phyloP scores from a whole-genome alignment of 2,797 vertebrate genomes.

The Argentina silus region DNA sequence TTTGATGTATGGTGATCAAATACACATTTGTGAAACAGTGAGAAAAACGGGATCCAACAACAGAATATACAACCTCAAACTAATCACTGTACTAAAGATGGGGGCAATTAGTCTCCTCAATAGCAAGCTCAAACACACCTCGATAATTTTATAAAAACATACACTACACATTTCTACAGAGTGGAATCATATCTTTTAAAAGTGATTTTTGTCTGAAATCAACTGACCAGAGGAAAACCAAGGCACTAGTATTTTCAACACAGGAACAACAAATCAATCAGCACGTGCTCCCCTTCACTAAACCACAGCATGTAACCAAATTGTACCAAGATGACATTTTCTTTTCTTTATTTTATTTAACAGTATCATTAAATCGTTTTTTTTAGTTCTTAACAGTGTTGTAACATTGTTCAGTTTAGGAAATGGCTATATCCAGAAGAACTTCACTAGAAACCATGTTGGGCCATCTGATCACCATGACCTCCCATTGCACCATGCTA shows the following conservation, averaged over 20 bases:
- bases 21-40: constrained; percentile 57
- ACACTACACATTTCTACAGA: constrained; percentile 43
- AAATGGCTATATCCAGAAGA: constrained; percentile 9
- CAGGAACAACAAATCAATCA: constrained; percentile 38
- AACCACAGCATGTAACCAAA: constrained; percentile 16
- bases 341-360: background rate
- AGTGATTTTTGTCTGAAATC: constrained; percentile 32
- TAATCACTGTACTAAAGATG: constrained; percentile 52
- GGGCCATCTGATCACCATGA: background rate
- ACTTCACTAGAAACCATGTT: background rate
- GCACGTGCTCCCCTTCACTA: constrained; percentile 36
- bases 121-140: constrained; percentile 36
- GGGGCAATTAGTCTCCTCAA: constrained; percentile 38
- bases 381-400: background rate
- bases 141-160: constrained; percentile 22
- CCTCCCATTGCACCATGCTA: constrained; percentile 21
- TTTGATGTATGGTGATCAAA: constrained; percentile 64
- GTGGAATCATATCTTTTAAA: constrained; percentile 41
- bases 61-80: constrained; percentile 60
- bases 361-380: background rate
- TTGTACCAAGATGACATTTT: background rate
- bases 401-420: too few species aligned
- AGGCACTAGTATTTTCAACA: constrained; percentile 62
- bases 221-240: constrained; percentile 55
- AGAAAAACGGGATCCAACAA: constrained; percentile 59